A percentile compares a stretch with the other conserved stretches of the same genome.
Conservation (phyloP, 2,113 vertebrate genomes). For the Corvus cornix region DNA sequence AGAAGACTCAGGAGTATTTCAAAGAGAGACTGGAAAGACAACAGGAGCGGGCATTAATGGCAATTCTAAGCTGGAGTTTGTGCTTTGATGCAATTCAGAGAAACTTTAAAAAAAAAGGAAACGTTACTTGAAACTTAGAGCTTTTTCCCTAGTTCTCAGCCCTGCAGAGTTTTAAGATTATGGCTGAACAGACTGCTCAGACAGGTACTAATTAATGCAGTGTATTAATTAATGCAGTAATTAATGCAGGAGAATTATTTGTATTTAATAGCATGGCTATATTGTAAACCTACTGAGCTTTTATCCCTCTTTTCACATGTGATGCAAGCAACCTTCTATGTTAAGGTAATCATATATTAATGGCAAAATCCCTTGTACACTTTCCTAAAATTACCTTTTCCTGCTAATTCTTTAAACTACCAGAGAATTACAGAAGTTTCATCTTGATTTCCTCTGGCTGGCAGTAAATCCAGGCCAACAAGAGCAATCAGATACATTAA, state of each 20-base stretch:
- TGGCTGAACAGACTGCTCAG: not conserved
- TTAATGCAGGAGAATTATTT: not conserved
- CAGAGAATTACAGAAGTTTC: not conserved
- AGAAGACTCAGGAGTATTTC: not conserved
- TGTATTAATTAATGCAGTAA: too few relatives aligned
- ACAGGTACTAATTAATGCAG: not conserved
- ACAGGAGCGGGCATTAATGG: not conserved
- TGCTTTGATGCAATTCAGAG: not conserved
- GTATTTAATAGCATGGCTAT: not conserved
- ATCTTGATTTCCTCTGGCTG: not conserved
- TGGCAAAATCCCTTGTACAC: fast-evolving
- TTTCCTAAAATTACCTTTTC: not conserved
- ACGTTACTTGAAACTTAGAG: not conserved
- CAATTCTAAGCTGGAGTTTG: not conserved
- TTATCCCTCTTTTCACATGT: not conserved
- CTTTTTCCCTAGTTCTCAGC: not conserved
- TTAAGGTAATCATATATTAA: not conserved
- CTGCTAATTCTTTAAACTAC: not conserved
- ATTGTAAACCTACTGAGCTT: not conserved
- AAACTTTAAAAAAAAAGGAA: not conserved
- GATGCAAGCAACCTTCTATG: not conserved
- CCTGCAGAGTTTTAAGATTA: not conserved
- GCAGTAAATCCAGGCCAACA: not conserved
- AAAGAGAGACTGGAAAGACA: not conserved
- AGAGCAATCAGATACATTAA: not conserved